phyloP scores from a whole-genome alignment of 2,888 invertebrate genomes.

The Choristoneura rosaceana region DNA sequence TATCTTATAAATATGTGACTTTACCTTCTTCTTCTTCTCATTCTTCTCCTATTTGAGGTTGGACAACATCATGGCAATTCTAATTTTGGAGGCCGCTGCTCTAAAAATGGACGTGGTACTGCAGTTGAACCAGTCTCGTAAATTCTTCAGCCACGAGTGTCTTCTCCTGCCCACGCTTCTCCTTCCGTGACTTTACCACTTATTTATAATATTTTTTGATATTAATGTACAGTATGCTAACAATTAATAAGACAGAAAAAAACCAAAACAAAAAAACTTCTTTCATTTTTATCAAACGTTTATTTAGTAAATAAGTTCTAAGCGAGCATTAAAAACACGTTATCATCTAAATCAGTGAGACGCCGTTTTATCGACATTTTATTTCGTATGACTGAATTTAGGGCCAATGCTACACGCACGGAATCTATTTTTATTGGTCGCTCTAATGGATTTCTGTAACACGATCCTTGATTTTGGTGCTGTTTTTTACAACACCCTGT shows the following conservation, averaged over 20 bases:
- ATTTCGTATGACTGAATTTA: conserved; percentile 76
- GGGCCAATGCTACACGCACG: conserved; percentile 55
- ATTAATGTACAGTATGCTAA: not conserved
- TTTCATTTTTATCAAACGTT: too few species aligned
- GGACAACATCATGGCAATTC: too few species aligned
- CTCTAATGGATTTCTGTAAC: conserved; percentile 84
- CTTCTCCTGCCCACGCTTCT: too few species aligned
- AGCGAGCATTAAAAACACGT: conserved; percentile 28
- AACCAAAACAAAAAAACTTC: too few species aligned
- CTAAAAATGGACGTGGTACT: too few species aligned
- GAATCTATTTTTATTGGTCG: conserved; percentile 80
- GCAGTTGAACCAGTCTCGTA: too few species aligned
- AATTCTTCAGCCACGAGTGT: too few species aligned
- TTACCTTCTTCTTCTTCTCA: too few species aligned
- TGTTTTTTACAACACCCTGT: conserved; percentile 67
- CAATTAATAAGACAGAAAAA: not conserved
- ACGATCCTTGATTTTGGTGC: conserved; percentile 76
- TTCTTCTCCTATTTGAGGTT: too few species aligned
- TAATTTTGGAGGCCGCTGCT: too few species aligned
- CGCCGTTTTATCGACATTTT: conserved; percentile 55
- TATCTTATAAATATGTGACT: too few species aligned
- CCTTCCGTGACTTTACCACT: too few species aligned
- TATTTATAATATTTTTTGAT: not conserved
- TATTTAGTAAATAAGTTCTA: not conserved
- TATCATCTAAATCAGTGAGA: conserved; percentile 53